Conservation (phyloP, 2,888 invertebrate species). For the Parnassius glacialis region DNA sequence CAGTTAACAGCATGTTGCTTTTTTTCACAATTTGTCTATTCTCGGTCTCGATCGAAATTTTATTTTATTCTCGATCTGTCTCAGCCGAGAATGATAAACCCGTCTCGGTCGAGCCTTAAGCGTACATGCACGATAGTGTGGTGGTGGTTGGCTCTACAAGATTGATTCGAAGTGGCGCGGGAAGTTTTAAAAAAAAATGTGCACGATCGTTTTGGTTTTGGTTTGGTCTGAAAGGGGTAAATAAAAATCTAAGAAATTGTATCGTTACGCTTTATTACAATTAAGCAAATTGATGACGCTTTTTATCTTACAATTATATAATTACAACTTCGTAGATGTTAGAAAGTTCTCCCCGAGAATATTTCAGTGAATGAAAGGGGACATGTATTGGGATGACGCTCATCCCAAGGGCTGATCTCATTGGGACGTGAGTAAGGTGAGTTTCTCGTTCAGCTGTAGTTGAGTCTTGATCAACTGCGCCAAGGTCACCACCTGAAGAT, state of each 20-base stretch:
- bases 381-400: background rate
- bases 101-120: too few relatives aligned
- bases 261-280: background rate
- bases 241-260: background rate
- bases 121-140: too few relatives aligned
- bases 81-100: too few relatives aligned
- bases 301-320: background rate
- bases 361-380: background rate
- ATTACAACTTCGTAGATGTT: background rate
- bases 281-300: background rate
- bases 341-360: background rate
- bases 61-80: too few relatives aligned
- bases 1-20: too few relatives aligned
- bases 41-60: too few relatives aligned
- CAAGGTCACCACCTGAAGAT: conserved; percentile 86
- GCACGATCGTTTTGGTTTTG: too few relatives aligned
- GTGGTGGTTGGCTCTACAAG: too few relatives aligned
- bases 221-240: too few relatives aligned
- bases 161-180: too few relatives aligned
- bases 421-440: conserved; percentile 89
- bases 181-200: too few relatives aligned
- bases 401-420: conserved; percentile 36
- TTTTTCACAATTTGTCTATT: too few relatives aligned
- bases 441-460: conserved; percentile 96
- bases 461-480: conserved; percentile 98